phyloP scores from a whole-genome alignment of 2,797 vertebrate species.

The Leptodactylus fallax region DNA sequence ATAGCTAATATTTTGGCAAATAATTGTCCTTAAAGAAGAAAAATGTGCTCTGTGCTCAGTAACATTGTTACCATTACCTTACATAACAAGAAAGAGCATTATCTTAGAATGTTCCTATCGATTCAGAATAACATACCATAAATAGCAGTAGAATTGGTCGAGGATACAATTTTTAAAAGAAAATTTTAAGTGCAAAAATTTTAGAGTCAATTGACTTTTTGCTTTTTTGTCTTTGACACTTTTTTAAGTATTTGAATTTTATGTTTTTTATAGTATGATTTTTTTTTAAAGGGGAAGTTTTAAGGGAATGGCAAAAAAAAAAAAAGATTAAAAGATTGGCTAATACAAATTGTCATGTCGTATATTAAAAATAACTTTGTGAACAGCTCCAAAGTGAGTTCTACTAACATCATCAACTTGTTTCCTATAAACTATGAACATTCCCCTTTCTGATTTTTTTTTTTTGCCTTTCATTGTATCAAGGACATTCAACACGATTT shows the following conservation, averaged over 20 bases:
- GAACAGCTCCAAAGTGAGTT: slow-evolving; percentile 50
- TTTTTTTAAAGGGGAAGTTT: background rate
- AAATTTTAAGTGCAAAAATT: slow-evolving; percentile 33
- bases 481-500: slow-evolving; percentile 73
- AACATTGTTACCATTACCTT: background rate
- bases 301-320: slow-evolving; percentile 16
- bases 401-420: slow-evolving; percentile 66
- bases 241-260: background rate
- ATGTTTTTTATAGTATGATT: background rate
- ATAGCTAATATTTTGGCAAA: background rate
- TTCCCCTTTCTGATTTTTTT: slow-evolving; percentile 59
- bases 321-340: slow-evolving; percentile 8
- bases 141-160: background rate
- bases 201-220: slow-evolving; percentile 42
- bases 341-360: slow-evolving; percentile 21
- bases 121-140: background rate
- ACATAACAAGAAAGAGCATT: slow-evolving; percentile 21
- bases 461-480: slow-evolving; percentile 64
- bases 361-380: slow-evolving; percentile 33
- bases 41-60: slow-evolving; percentile 32
- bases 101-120: background rate
- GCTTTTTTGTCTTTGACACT: background rate
- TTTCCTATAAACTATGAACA: slow-evolving; percentile 65
- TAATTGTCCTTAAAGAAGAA: slow-evolving; percentile 1
- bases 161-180: background rate